Evolutionary conservation across 2,888 invertebrate species (phyloP).

Genomic region (Sclerodermus sp.): DNA sequence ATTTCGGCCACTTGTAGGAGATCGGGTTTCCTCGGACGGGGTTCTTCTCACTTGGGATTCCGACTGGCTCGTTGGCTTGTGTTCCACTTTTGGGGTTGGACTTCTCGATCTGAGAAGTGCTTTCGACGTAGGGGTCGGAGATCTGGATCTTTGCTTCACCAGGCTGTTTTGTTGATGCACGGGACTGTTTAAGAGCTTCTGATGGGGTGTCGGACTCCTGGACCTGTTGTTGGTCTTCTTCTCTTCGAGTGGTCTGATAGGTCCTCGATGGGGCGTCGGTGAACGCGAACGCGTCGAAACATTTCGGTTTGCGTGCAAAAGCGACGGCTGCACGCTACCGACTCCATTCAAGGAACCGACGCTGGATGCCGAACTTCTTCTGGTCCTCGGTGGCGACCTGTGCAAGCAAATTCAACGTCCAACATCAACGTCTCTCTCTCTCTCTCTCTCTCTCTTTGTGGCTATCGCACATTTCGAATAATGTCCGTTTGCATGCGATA

Average conservation of each 20-base stretch:
- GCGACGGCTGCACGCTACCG: conserved; percentile 29
- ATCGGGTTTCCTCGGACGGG: conserved; percentile 34
- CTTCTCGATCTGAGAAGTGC: conserved; percentile 45
- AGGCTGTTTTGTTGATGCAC: conserved; percentile 34
- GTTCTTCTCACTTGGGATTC: conserved; percentile 27
- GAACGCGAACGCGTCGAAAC: conserved; percentile 57
- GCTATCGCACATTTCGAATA: too few species aligned
- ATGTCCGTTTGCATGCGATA: too few species aligned
- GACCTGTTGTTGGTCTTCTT: conserved; percentile 53
- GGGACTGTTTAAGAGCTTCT: conserved; percentile 56
- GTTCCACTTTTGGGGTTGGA: conserved; percentile 37
- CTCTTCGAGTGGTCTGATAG: conserved; percentile 27
- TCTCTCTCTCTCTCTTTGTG: too few species aligned
- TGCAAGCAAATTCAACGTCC: too few species aligned
- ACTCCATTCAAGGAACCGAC: conserved; percentile 54
- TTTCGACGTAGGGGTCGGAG: conserved; percentile 59
- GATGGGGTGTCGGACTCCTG: conserved; percentile 61
- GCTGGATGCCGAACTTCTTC: conserved; percentile 60
- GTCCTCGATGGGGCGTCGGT: conserved; percentile 57
- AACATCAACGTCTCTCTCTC: too few species aligned
- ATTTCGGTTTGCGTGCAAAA: conserved; percentile 54
- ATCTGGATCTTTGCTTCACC: conserved; percentile 45
- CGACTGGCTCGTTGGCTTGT: background rate
- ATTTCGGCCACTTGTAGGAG: conserved; percentile 20
- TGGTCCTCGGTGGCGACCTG: conserved; percentile 61